Evolutionary conservation across 2,888 invertebrate species (phyloP), one percentile per base, ranked within the genome.

Genomic region (Campoplex nolae): DNA sequence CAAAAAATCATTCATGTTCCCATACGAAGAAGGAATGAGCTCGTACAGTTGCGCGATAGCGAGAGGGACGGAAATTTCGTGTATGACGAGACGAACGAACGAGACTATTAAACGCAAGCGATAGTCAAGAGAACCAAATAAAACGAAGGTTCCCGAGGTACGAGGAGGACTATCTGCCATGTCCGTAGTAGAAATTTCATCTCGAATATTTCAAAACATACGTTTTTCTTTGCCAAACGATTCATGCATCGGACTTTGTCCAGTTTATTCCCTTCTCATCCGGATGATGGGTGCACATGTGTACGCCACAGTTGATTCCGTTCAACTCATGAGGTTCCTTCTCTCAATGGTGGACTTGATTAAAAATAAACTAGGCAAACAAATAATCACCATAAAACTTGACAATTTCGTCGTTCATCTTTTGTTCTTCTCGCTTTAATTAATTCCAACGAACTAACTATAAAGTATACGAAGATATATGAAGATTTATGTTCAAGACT

Each of bases 281-380:
- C 32, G 62, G 45, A 67, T 62, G 65, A 54, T 70, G 32, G 76
- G 48, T 74, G 32, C 48, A 68, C 28, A 79, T 70, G 79, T 45
- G 79, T 35, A 13, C 51, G 58, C 58, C 78, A 74, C 42, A 88
- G 88, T 87, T 89, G 88, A 89, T 90, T 90, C 80, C 76, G 83
- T 88, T 88, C 85, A 87, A 88, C 89, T 78, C 84, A 85, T 85
- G 85, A 88, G 85, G 88, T 90, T 88, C 87, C 86, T 88, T 86
- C 87, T 86, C 88, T 88, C 88, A 89, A 89, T 88, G 87, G 87
- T 54, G 9, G 78, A 87, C 87, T 90, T 89, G 89, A 90, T 87
- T 88, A 89, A 89, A 90, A 90, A 89, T 89, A 84, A 89, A 90
- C 85, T 84, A 86, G 83, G 81, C 87, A 83, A 58, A 67, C 77